Evolutionary conservation across 2,113 vertebrate species (phyloP).

Genomic region (Anser brachyrhynchus): DNA sequence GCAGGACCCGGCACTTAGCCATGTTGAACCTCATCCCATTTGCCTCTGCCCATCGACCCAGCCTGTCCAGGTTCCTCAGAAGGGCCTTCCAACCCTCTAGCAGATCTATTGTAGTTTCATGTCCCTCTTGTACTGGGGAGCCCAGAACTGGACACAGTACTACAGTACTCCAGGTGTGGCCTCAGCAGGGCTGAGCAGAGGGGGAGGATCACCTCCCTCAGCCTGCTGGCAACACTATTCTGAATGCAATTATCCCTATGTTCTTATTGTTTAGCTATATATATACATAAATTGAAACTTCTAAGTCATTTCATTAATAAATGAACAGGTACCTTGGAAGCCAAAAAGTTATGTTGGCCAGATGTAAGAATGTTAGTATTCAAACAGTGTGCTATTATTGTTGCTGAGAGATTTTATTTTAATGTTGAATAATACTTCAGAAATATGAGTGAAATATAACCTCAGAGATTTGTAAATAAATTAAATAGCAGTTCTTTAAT

Average conservation of each 20-base stretch:
- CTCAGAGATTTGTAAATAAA: neutral
- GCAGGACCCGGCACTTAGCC: no score
- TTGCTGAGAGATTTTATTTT: neutral
- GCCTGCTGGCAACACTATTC: no score
- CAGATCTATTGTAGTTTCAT: no score
- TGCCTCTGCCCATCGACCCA: no score
- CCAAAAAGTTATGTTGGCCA: neutral
- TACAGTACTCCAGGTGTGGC: no score
- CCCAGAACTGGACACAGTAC: no score
- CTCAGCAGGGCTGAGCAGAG: no score
- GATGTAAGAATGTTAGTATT: neutral
- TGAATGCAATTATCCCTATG: neutral
- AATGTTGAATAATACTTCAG: neutral
- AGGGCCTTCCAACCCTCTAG: no score
- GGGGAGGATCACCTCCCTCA: no score
- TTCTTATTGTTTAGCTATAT: neutral
- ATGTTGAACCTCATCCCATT: no score
- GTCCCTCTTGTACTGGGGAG: no score
- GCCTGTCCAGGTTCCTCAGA: no score
- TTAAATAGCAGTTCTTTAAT: neutral
- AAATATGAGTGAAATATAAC: neutral
- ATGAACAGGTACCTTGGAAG: neutral
- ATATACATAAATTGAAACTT: neutral
- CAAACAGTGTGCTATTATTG: neutral
- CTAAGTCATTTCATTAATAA: neutral